Evolutionary conservation across 2,888 invertebrate species (phyloP), one percentile per base, ranked within the genome.

Genomic region (Serrognathus titanus): DNA sequence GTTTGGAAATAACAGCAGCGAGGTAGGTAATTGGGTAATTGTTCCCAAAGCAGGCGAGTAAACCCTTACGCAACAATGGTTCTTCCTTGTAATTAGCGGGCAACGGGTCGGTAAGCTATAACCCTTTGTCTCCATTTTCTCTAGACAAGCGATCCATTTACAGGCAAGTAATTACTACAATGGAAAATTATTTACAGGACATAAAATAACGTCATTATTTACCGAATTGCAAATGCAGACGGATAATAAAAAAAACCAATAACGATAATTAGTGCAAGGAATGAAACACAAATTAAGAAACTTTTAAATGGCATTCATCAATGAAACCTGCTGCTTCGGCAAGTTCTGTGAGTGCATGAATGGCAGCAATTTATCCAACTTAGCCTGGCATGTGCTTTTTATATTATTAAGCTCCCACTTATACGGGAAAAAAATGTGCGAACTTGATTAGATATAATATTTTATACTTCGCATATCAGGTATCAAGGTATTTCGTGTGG

Each of bases 31-130:
- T 69, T 68, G 71, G 69, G 71, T 72, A 73, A 72, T 72, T 73
- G 71, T 72, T 71, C 69, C 66, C 63, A 64, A 64, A 69, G 66
- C 65, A 64, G 67, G 66, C 65, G 69, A 68, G 63, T 66, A 68
- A 69, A 69, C 69, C 66, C 67, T 69, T 69, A 68, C 69, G 69
- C 70, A 69, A 69, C 71, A 70, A 71, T 71, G 70, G 67, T 68
- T 69, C 67, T 70, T 68, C 68, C 66, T 67, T 71, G 71, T 73
- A 73, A 72, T 72, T 73, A 73, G 71, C 67, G 71, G 68, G 65
- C 66, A 68, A 66, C 67, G 62, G 65, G 67, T 65, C 64, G 66
- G 65, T 67, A 67, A 71, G 69, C 68, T 69, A 67, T 67, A 65
- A 65, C 64, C 66, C 66, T 62, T 62, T 62, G 58, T 61, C 62